Conservation (phyloP, 2,113 vertebrate genomes). For the Limanda limanda region DNA sequence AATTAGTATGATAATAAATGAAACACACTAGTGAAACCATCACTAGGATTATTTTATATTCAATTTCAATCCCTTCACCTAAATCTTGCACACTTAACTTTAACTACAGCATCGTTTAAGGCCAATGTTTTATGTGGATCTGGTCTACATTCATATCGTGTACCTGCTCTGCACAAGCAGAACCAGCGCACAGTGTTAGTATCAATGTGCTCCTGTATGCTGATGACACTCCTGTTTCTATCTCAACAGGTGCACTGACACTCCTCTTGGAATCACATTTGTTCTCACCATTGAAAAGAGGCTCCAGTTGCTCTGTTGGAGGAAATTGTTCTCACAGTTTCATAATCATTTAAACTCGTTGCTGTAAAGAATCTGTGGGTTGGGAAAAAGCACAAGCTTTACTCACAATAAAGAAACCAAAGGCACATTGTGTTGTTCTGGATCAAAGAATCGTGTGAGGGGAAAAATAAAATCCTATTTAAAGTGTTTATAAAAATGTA, state of each 20-base stretch:
- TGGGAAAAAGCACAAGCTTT: conserved; percentile 1
- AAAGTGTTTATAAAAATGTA: not conserved
- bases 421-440: conserved; percentile 11
- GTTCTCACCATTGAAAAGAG: not conserved
- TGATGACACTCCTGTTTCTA: not conserved
- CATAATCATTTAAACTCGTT: conserved; percentile 14
- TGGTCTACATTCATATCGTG: too few relatives aligned
- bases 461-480: not conserved
- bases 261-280: not conserved
- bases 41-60: too few relatives aligned
- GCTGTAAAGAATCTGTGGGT: conserved; percentile 14
- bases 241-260: not conserved
- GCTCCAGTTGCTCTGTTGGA: not conserved
- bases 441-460: not conserved
- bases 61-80: too few relatives aligned
- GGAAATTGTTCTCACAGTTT: conserved; percentile 6
- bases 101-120: too few relatives aligned
- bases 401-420: not conserved
- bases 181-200: too few relatives aligned
- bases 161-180: too few relatives aligned
- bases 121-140: too few relatives aligned
- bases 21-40: too few relatives aligned
- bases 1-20: too few relatives aligned
- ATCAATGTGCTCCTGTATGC: not conserved
- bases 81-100: too few relatives aligned